These are phyloP conservation scores for Drosophila ananassae DNA, from an alignment of 1,140 invertebrate species.

Conservation along the genomic window DNA sequence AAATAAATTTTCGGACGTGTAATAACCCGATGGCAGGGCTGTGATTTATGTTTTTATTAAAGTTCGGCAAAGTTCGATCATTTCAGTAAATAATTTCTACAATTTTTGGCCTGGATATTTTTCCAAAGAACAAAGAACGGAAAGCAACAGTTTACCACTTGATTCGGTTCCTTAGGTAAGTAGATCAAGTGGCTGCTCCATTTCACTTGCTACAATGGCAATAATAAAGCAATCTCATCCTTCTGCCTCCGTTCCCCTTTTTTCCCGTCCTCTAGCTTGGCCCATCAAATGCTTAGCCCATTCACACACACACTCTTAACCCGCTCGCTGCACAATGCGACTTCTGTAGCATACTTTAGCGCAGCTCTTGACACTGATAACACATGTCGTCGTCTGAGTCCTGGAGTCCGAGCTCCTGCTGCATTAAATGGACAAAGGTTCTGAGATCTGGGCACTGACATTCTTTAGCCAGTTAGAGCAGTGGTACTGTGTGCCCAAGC, in stretches of 20 bases:
- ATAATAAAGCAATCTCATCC: constrained; percentile 44
- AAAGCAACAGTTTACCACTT: constrained; percentile 23
- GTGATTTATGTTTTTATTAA: constrained; percentile 46
- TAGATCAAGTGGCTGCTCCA: constrained; percentile 58
- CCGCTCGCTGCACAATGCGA: constrained; percentile 41
- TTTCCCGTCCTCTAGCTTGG: constrained; percentile 11
- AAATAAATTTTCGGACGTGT: too few species aligned
- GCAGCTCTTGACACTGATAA: constrained; percentile 81
- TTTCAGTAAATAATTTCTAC: constrained; percentile 3
- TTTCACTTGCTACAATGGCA: constrained; percentile 43
- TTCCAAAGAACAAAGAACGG: background rate
- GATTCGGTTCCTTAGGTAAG: constrained; percentile 23
- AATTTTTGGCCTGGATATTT: background rate
- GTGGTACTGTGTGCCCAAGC: constrained; percentile 24
- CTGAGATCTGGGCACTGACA: constrained; percentile 42
- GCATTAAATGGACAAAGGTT: constrained; percentile 75
- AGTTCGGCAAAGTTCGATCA: constrained; percentile 6
- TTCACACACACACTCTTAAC: constrained; percentile 23
- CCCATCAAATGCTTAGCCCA: constrained; percentile 51
- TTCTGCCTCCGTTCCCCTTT: constrained; percentile 6
- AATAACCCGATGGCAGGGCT: too few species aligned
- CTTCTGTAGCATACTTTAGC: constrained; percentile 72
- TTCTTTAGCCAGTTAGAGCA: constrained; percentile 52
- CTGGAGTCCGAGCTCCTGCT: constrained; percentile 30
- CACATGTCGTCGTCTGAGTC: constrained; percentile 66